phyloP scores from a whole-genome alignment of 2,888 invertebrate species.

The Carpatolechia fugitivella region DNA sequence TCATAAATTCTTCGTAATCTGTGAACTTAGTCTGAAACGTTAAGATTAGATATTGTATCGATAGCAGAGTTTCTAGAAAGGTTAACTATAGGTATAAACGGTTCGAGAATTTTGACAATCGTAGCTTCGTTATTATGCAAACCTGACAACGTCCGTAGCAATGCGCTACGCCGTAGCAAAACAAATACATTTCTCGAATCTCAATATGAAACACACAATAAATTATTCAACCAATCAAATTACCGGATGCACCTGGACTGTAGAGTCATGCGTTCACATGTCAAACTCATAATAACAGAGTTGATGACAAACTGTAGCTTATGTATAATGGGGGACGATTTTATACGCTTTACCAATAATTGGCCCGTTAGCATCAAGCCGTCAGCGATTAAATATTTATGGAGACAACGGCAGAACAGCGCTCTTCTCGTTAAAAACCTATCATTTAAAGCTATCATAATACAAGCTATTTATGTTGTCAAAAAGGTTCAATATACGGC shows the following conservation, averaged over 20 bases:
- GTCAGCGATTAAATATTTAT: slow-evolving; percentile 12
- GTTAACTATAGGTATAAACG: too few species aligned
- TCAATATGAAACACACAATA: not conserved
- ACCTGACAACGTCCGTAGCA: not conserved
- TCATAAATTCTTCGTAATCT: not conserved
- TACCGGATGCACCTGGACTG: not conserved
- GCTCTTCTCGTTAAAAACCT: not conserved
- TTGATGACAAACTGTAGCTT: slow-evolving; percentile 9
- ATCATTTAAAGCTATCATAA: slow-evolving; percentile 4
- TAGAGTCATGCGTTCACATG: slow-evolving; percentile 2
- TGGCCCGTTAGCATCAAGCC: slow-evolving; percentile 10
- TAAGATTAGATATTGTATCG: not conserved
- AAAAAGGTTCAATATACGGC: not conserved
- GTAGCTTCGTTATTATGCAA: not conserved
- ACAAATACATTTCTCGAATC: not conserved
- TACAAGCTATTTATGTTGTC: not conserved
- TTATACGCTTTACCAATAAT: slow-evolving; percentile 12
- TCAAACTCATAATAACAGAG: slow-evolving; percentile 13
- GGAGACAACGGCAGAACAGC: not conserved
- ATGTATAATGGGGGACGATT: slow-evolving; percentile 10
- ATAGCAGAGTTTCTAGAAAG: not conserved
- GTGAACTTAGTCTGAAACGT: not conserved
- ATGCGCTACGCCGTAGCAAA: not conserved
- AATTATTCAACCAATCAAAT: slow-evolving; percentile 9
- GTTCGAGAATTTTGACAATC: too few species aligned